phyloP scores from a whole-genome alignment of 2,888 invertebrate species.

The Ischnura elegans region DNA sequence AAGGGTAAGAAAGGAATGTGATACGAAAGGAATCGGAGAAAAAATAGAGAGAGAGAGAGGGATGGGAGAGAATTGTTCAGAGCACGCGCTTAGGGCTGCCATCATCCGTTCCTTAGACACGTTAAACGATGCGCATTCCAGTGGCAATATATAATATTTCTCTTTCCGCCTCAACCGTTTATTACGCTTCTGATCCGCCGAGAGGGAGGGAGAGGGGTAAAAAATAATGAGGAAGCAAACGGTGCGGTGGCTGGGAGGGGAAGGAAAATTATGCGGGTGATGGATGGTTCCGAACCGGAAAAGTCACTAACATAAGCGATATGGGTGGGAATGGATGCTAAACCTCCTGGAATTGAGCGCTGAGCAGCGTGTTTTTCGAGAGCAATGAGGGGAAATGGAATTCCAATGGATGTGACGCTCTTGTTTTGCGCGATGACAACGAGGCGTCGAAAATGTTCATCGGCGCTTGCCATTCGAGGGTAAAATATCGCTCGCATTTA shows the following conservation, averaged over 20 bases:
- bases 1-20: background rate
- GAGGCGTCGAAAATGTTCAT: conserved; percentile 6
- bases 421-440: conserved; percentile 6
- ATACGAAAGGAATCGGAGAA: background rate
- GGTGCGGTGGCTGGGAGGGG: background rate
- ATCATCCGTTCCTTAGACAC: conserved; percentile 34
- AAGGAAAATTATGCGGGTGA: conserved; percentile 32
- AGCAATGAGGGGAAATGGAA: background rate
- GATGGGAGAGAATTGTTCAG: conserved; percentile 47
- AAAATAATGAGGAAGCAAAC: conserved; percentile 21
- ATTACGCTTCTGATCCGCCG: background rate
- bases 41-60: background rate
- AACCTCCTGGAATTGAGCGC: conserved; percentile 57
- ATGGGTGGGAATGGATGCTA: conserved; percentile 33
- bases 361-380: conserved; percentile 16
- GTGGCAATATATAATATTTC: conserved; percentile 43
- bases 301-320: conserved; percentile 38
- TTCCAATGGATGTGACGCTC: conserved; percentile 3
- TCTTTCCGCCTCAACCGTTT: background rate
- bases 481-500: conserved; percentile 14
- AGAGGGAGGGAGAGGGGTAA: background rate
- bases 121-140: conserved; percentile 49
- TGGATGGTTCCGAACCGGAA: conserved; percentile 45
- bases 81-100: conserved; percentile 52
- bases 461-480: background rate